Evolutionary conservation across 2,888 invertebrate species (phyloP).

Genomic region (Abscondita cerata): DNA sequence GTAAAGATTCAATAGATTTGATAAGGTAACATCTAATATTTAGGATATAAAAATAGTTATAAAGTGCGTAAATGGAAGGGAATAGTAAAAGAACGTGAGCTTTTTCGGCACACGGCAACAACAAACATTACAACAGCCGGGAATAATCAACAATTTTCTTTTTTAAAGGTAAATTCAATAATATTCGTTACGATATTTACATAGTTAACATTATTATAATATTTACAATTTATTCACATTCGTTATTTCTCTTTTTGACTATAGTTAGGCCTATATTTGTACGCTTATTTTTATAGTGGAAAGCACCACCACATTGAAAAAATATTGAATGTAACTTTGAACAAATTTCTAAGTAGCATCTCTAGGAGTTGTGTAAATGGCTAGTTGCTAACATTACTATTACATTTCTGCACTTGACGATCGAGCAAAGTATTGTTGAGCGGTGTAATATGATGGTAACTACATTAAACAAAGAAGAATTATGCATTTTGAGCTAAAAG

Average conservation of each 20-base stretch:
- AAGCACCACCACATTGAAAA: conserved; percentile 47
- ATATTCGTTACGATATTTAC: conserved; percentile 44
- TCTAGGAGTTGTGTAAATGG: conserved; percentile 17
- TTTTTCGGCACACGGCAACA: conserved; percentile 47
- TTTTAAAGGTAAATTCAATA: conserved; percentile 38
- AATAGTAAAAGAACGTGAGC: conserved; percentile 44
- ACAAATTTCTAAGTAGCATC: conserved; percentile 19
- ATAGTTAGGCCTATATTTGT: conserved; percentile 58
- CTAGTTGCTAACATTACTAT: conserved; percentile 22
- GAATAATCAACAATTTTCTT: conserved; percentile 53
- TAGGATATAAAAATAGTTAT: conserved; percentile 55
- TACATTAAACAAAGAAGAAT: conserved; percentile 11
- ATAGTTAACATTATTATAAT: conserved; percentile 50
- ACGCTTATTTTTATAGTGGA: conserved; percentile 53
- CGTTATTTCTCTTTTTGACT: conserved; percentile 38
- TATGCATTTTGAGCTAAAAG: conserved; percentile 19
- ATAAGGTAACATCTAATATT: conserved; percentile 54
- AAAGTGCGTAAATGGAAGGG: conserved; percentile 47
- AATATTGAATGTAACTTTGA: conserved; percentile 17
- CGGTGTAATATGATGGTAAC: conserved; percentile 19
- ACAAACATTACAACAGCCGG: conserved; percentile 52
- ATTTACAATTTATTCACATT: conserved; percentile 47
- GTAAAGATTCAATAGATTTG: conserved; percentile 47
- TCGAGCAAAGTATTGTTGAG: conserved; percentile 11
- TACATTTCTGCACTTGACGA: conserved; percentile 13